Conservation (phyloP, 2,113 vertebrate species). For the Bos javanicus region DNA sequence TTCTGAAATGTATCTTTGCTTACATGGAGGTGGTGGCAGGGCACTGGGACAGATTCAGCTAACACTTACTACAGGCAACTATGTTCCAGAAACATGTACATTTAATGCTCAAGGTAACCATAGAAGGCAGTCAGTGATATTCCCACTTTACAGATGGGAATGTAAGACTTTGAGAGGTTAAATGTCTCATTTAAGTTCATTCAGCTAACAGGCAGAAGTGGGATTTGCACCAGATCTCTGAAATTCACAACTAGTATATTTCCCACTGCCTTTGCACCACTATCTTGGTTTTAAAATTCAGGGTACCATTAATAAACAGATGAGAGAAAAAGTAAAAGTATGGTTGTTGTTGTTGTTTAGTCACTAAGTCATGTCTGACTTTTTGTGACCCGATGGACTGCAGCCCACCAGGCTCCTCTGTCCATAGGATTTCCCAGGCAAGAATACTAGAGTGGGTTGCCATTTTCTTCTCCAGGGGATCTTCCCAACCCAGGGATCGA, state of each 20-base stretch:
- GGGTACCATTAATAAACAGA: not conserved
- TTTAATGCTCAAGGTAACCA: not conserved
- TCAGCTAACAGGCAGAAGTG: not conserved
- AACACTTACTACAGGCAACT: not conserved
- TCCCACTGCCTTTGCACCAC: not conserved
- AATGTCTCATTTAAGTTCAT: not conserved
- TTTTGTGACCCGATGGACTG: not conserved
- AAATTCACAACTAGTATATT: not conserved
- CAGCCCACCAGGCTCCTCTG: not conserved
- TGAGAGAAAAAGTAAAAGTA: not conserved
- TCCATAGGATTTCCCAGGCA: not conserved
- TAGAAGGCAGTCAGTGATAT: not conserved
- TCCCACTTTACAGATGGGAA: not conserved
- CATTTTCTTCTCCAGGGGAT: not conserved
- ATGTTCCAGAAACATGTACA: not conserved
- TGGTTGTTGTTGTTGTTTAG: not conserved
- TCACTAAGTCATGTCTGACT: not conserved
- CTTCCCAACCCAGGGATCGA: not conserved
- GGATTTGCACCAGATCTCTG: not conserved
- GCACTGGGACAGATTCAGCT: not conserved
- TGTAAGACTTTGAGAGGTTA: not conserved
- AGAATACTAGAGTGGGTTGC: not conserved
- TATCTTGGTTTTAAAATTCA: constrained; percentile 12
- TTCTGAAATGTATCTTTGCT: not conserved
- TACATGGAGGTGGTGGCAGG: not conserved